Evolutionary conservation across 2,113 vertebrate species (phyloP).

Genomic region (Semnopithecus entellus): DNA sequence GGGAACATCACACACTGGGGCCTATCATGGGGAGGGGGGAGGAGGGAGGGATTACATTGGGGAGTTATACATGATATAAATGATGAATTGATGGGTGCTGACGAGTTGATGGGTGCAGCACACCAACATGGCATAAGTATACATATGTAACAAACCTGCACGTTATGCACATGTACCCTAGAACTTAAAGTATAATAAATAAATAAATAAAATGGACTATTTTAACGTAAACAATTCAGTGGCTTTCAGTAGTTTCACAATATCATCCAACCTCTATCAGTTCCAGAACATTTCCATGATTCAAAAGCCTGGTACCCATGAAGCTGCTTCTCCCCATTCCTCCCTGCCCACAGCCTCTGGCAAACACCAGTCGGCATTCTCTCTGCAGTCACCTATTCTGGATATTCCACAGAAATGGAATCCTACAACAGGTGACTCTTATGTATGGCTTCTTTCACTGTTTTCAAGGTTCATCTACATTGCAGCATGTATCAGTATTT

Average conservation of each 20-base stretch:
- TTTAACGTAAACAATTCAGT: not conserved
- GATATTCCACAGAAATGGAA: not conserved
- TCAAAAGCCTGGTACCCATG: not conserved
- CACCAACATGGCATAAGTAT: too few relatives aligned
- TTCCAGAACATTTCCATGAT: not conserved
- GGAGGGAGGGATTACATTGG: too few relatives aligned
- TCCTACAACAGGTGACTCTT: not conserved
- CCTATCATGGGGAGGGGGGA: too few relatives aligned
- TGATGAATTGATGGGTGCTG: too few relatives aligned
- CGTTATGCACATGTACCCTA: too few relatives aligned
- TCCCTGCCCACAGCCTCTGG: too few relatives aligned
- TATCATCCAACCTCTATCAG: not conserved
- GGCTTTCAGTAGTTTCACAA: not conserved
- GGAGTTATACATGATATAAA: too few relatives aligned
- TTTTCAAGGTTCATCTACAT: not conserved
- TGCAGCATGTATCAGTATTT: not conserved
- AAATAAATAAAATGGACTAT: not conserved
- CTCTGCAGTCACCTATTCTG: not conserved
- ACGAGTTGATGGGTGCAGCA: too few relatives aligned
- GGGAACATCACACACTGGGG: too few relatives aligned
- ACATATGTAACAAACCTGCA: too few relatives aligned
- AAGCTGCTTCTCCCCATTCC: not conserved
- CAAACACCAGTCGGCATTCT: not conserved
- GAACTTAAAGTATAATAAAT: too few relatives aligned
- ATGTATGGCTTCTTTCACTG: not conserved